Conservation (phyloP, 1,140 invertebrate species). For the Drosophila bocqueti region DNA sequence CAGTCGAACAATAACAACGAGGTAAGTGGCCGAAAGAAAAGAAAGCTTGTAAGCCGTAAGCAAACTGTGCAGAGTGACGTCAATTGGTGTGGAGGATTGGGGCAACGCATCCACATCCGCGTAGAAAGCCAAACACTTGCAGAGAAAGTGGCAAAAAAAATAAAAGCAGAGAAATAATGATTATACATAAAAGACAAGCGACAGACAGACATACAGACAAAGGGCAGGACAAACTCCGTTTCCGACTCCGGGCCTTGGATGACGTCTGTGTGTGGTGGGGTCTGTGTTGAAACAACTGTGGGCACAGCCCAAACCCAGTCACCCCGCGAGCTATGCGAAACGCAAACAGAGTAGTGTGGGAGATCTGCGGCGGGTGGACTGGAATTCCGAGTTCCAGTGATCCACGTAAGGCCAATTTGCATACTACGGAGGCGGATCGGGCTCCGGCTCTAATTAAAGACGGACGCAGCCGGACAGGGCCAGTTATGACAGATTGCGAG, state of each 20-base stretch:
- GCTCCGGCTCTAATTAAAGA: constrained; percentile 64
- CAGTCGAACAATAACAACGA: constrained; percentile 63
- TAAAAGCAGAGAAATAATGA: constrained; percentile 11
- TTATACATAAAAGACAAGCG: constrained; percentile 2
- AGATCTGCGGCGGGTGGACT: constrained; percentile 41
- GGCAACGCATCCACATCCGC: constrained; percentile 66
- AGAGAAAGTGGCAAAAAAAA: constrained; percentile 68
- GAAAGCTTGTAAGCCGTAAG: constrained; percentile 53
- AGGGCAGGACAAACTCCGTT: constrained; percentile 18
- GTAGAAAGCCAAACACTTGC: constrained; percentile 67
- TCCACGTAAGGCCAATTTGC: constrained; percentile 77
- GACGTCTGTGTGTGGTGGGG: constrained; percentile 54
- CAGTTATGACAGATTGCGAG: constrained; percentile 41
- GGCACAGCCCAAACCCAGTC: constrained; percentile 49
- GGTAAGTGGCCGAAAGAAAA: constrained; percentile 70
- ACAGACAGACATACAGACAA: background rate
- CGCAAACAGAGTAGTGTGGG: constrained; percentile 50
- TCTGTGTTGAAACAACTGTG: constrained; percentile 77
- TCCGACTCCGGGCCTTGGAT: constrained; percentile 25
- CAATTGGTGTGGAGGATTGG: constrained; percentile 54
- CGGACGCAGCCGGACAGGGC: constrained; percentile 43
- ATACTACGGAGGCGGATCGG: constrained; percentile 33
- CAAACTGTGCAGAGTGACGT: constrained; percentile 58
- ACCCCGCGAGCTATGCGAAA: constrained; percentile 50
- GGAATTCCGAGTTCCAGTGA: constrained; percentile 59